Percentiles rank a stretch among this genome's conserved stretches.
These are phyloP conservation scores for Hanleya hanleyi DNA, from an alignment of 2,888 invertebrate genomes.

Conservation along the genomic window DNA sequence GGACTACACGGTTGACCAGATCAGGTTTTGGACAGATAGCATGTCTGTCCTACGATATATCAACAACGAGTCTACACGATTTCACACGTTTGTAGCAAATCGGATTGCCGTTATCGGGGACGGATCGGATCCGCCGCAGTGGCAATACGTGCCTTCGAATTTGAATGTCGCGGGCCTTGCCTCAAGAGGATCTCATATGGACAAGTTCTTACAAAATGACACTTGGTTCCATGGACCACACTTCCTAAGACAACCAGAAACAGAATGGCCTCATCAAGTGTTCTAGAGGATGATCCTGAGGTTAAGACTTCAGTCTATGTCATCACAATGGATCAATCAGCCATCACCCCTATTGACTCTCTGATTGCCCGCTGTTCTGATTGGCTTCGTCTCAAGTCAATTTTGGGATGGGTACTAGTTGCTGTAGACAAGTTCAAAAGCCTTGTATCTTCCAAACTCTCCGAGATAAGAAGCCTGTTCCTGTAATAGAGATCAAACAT, in stretches of 20 bases:
- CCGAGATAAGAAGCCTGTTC: not conserved
- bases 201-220: not conserved
- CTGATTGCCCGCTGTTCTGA: not conserved
- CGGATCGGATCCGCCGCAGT: conserved; percentile 1
- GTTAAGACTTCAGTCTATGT: not conserved
- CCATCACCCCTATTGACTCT: not conserved
- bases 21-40: conserved; percentile 26
- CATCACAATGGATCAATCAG: not conserved
- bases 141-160: not conserved
- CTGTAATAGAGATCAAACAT: not conserved
- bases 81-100: conserved; percentile 36
- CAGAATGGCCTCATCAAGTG: not conserved
- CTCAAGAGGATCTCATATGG: not conserved
- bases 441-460: not conserved
- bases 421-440: not conserved
- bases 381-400: not conserved
- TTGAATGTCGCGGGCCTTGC: not conserved
- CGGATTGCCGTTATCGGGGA: conserved; percentile 23
- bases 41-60: too few species aligned
- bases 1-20: not conserved
- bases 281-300: not conserved
- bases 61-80: conserved; percentile 23
- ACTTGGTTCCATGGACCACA: not conserved
- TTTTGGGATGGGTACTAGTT: not conserved
- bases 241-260: not conserved